These are phyloP conservation scores for Aegithalos caudatus DNA, from an alignment of 2,113 vertebrate genomes.

Conservation along the genomic window DNA sequence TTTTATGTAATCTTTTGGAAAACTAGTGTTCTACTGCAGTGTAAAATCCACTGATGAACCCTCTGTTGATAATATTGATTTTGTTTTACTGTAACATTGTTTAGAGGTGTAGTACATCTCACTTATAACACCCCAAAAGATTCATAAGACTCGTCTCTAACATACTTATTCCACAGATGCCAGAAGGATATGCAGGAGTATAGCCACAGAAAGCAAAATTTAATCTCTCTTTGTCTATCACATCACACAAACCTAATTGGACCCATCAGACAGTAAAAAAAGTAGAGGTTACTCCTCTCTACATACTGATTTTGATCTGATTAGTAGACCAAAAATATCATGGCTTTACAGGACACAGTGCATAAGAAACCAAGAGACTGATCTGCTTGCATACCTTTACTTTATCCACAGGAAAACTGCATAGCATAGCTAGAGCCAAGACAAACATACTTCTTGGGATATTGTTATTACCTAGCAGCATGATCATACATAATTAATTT, in stretches of 20 bases:
- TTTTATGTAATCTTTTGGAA: neutral
- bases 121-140: neutral
- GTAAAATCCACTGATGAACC: neutral
- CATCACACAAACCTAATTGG: neutral
- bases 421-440: neutral
- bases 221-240: neutral
- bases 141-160: neutral
- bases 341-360: neutral
- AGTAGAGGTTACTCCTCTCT: neutral
- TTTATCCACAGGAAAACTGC: neutral
- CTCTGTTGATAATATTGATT: neutral
- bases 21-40: neutral
- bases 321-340: neutral
- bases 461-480: neutral
- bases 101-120: neutral
- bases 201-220: neutral
- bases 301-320: neutral
- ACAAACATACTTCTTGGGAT: neutral
- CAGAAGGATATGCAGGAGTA: neutral
- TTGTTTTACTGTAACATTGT: neutral
- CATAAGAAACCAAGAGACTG: neutral
- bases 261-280: neutral
- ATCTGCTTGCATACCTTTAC: neutral
- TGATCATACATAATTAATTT: neutral
- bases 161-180: neutral